Percentiles rank a stretch among this genome's conserved stretches.
These are phyloP conservation scores for Drosophila dunni DNA, from an alignment of 1,140 invertebrate genomes.

Conservation along the genomic window DNA sequence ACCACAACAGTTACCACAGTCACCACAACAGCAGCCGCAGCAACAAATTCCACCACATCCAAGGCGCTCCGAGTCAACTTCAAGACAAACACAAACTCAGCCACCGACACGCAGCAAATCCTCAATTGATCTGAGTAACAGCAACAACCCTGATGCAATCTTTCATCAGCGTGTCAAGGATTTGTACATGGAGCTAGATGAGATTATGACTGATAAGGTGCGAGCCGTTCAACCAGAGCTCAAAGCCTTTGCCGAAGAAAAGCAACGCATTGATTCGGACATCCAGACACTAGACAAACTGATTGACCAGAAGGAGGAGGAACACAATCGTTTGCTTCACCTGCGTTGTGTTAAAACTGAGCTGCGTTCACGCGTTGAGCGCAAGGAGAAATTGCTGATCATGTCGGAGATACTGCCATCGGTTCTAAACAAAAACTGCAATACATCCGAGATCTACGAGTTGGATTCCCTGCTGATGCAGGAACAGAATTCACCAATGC, in stretches of 20 bases:
- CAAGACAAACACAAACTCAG: conserved; percentile 46
- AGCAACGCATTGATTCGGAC: conserved; percentile 49
- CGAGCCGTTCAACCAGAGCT: conserved; percentile 32
- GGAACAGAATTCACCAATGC: conserved; percentile 33
- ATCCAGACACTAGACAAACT: conserved; percentile 48
- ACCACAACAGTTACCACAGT: conserved; percentile 19
- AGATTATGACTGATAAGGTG: conserved; percentile 45
- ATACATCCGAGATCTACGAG: conserved; percentile 48
- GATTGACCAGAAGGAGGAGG: conserved; percentile 60
- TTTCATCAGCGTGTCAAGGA: conserved; percentile 60
- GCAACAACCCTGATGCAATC: conserved; percentile 61
- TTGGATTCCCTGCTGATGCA: conserved; percentile 47
- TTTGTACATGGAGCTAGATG: conserved; percentile 46
- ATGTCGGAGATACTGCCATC: conserved; percentile 51
- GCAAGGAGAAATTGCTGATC: conserved; percentile 47
- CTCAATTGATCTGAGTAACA: conserved; percentile 56
- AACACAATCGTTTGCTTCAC: conserved; percentile 60
- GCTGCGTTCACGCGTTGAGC: conserved; percentile 43
- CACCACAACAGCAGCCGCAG: not conserved
- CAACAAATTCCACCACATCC: not conserved
- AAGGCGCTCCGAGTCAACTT: conserved; percentile 44
- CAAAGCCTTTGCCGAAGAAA: conserved; percentile 30
- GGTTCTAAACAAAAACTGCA: conserved; percentile 47
- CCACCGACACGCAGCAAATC: conserved; percentile 18
- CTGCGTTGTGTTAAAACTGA: conserved; percentile 58